Base-by-base conservation (phyloP, 2,797 vertebrate species). In the Neopelma chrysocephalum region DNA sequence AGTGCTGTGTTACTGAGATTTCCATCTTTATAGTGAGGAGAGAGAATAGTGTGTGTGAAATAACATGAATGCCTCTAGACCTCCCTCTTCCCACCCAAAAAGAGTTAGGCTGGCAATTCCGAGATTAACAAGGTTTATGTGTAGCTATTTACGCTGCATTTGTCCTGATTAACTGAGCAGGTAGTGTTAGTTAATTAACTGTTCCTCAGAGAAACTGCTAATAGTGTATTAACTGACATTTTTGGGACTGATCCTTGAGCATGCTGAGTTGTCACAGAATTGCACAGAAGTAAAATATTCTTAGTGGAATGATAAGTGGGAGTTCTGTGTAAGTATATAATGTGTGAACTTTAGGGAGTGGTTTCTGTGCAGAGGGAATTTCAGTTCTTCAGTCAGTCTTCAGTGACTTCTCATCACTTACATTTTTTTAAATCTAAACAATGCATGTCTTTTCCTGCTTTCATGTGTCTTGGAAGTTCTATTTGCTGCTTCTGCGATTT, bases 111-210 rank as follows among this genome's bases (percentile, higher is more conserved):
- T 87, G 48, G 40, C 58, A 86, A 15, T 76, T 94, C n/a, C 58
- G 38, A 90, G 62, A 36, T 84, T 48, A 84, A 51, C n/a, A 27
- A 51, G 48, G 26, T 79, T 77, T 77, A 56, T 3, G 0, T 6
- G 1, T 83, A 69, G 12, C 42, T 87, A 15, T 76, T 91, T 82
- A 61, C 80, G 34, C 54, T 87, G 47, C 26, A 21, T 83, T 95
- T 93, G 86, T 73, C 65, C 36, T 92, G 45, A 7, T 66, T 87
- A 94, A 19, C 40, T 56, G 53, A 40, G 62, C 53, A 80, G 16
- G 42, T 85, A 36, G 21, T 48, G 53, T 85, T 88, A 56, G 65
- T 87, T 89, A 51, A 51, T 87, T 82, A 91, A 58, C 29, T n/a
- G 9, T 71, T 90, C 58, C 64, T 90, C 31, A 23, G 83, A 66